These are phyloP conservation scores for Papilio machaon DNA, from an alignment of 1,140 invertebrate genomes.

Conservation along the genomic window DNA sequence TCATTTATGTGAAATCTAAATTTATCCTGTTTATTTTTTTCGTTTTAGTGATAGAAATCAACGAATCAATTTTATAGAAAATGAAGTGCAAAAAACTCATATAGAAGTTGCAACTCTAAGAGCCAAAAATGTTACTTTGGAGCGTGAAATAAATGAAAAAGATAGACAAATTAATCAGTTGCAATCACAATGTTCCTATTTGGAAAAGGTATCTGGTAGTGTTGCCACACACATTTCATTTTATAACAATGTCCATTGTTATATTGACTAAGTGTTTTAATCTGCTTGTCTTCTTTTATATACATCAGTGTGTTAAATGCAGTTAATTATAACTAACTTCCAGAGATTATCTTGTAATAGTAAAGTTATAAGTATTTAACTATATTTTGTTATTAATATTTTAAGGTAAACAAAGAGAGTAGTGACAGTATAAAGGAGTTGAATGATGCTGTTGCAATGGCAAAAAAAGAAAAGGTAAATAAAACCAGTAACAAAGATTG, in stretches of 20 bases:
- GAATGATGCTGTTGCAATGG: conserved; percentile 62
- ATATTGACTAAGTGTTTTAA: too few relatives aligned
- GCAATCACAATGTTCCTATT: conserved; percentile 60
- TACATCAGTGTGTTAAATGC: too few relatives aligned
- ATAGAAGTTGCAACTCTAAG: conserved; percentile 83
- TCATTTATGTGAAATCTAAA: neutral
- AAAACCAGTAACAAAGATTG: neutral
- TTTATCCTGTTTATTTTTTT: neutral
- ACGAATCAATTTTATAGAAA: conserved; percentile 82
- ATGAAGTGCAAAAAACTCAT: conserved; percentile 83
- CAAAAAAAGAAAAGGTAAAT: conserved; percentile 77
- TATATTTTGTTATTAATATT: conserved; percentile 38
- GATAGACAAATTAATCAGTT: conserved; percentile 65
- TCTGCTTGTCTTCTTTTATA: too few relatives aligned
- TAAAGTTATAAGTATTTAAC: too few relatives aligned
- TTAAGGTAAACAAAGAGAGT: conserved; percentile 75
- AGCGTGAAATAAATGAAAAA: conserved; percentile 73
- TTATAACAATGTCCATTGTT: neutral
- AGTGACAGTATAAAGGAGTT: conserved; percentile 70
- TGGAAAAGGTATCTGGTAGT: conserved; percentile 67
- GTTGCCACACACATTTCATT: neutral
- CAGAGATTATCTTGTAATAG: too few relatives aligned
- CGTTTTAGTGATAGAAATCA: conserved; percentile 81
- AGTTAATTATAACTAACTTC: too few relatives aligned
- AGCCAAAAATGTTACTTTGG: conserved; percentile 84